Evolutionary conservation across 2,888 invertebrate species (phyloP).

Genomic region (Dolichopus griseipennis): DNA sequence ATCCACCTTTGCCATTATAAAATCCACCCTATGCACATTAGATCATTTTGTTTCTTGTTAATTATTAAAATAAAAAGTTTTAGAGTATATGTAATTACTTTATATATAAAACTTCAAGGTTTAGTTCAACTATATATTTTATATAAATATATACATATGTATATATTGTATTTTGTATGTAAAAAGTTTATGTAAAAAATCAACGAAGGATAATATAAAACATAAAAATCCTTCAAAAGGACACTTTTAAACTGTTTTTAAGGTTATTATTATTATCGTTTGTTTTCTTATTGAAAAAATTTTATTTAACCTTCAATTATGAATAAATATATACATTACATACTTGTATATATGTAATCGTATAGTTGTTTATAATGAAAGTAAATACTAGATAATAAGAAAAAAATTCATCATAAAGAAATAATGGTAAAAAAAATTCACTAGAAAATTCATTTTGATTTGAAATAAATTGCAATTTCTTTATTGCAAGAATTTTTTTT

Average conservation of each 20-base stretch:
- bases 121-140: no score
- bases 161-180: background rate
- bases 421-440: no score
- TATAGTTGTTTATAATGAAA: background rate
- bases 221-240: background rate
- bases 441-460: no score
- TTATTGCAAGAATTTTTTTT: background rate
- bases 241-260: background rate
- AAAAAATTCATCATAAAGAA: no score
- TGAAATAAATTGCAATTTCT: background rate
- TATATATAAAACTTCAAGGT: no score
- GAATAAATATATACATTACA: background rate
- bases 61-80: no score
- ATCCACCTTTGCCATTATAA: no score
- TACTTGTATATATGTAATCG: background rate
- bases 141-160: background rate
- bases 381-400: no score
- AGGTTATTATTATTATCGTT: background rate
- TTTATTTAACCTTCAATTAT: conserved; percentile 2
- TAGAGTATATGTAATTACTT: no score
- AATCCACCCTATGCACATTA: no score
- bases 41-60: no score
- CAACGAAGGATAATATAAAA: background rate
- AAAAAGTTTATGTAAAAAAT: no score
- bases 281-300: background rate